Base-by-base conservation (phyloP, 2,113 vertebrate species). In the Cranoglanis bouderius region DNA sequence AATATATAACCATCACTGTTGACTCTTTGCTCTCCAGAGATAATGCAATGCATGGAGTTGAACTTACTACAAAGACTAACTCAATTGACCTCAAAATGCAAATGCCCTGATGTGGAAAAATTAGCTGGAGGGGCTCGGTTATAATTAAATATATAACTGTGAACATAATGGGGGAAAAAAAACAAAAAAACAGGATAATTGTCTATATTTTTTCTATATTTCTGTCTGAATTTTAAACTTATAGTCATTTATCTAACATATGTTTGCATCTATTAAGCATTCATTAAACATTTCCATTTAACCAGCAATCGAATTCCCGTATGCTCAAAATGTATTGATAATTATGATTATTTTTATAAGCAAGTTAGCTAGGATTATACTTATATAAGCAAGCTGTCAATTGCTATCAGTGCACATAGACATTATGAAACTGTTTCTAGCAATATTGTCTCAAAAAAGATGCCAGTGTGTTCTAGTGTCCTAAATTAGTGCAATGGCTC, bases 1-100 rank as follows among this genome's bases (percentile, higher is more conserved):
- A 77, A 53, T 38, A 86, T 86, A 75, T 29, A 72, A 70, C 51
- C 35, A 61, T 43, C 35, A 83, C 21, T 61, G 26, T 74, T 61
- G 21, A 86, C 21, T 29, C 14, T 24, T 65, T 85, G 35, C 43
- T 53, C n/a, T 67, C 16, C 26, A 53, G 46, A 85, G 18, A 32
- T 63, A 85, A n/a, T 26, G n/a, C 59, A 38, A 18, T 38, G 43
- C 63, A 53, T 51, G 63, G 65, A 38, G 32, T 32, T 32, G 2
- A 26, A 38, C 19, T 74, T 38, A 55, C 46, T 55, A 35, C n/a
- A n/a, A 51, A 74, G 29, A 70, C 4, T 16, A 38, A 72, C 16
- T 19, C 35, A 38, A 38, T 18, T 18, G 35, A 38, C 16, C 35
- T 72, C 40, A 38, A 72, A 19, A 9, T 35, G 67, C 32, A 75